A percentile compares a stretch with the other conserved stretches of the same genome.
phyloP scores from a whole-genome alignment of 1,140 invertebrate genomes.

The Coptotermes formosanus region DNA sequence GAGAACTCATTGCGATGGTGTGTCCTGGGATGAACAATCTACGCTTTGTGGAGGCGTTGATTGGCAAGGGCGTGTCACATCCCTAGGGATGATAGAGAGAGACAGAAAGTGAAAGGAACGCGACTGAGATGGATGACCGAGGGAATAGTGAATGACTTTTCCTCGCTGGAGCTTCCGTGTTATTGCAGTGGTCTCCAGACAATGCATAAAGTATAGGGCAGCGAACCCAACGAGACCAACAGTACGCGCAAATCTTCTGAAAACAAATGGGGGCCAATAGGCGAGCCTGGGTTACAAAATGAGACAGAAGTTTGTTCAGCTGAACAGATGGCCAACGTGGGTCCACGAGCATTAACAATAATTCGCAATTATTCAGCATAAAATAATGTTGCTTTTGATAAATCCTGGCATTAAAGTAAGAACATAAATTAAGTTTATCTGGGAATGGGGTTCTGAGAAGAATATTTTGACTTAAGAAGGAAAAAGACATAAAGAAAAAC shows the following conservation, averaged over 20 bases:
- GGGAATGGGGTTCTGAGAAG: too few relatives aligned
- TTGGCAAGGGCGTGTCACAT: neutral
- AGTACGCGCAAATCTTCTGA: neutral
- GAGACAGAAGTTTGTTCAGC: neutral
- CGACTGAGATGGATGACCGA: neutral
- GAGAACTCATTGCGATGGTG: neutral
- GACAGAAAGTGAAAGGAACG: neutral
- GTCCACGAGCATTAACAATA: neutral
- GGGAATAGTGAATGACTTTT: conserved; percentile 1
- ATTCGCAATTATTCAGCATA: too few relatives aligned
- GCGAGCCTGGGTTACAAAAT: neutral
- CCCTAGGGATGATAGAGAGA: neutral
- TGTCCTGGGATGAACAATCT: conserved; percentile 15
- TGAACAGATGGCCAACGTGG: neutral
- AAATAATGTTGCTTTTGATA: too few relatives aligned
- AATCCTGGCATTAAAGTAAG: too few relatives aligned
- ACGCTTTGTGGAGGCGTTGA: conserved; percentile 13
- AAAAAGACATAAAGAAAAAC: too few relatives aligned
- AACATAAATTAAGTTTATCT: too few relatives aligned
- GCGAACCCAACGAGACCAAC: neutral
- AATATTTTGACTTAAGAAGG: too few relatives aligned
- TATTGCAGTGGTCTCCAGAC: neutral
- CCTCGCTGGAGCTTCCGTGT: neutral
- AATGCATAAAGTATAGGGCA: neutral
- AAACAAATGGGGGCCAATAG: neutral